Percentiles rank a stretch among this genome's conserved stretches.
These are phyloP conservation scores for Psettodes erumei DNA, from an alignment of 2,113 vertebrate species.

Conservation along the genomic window DNA sequence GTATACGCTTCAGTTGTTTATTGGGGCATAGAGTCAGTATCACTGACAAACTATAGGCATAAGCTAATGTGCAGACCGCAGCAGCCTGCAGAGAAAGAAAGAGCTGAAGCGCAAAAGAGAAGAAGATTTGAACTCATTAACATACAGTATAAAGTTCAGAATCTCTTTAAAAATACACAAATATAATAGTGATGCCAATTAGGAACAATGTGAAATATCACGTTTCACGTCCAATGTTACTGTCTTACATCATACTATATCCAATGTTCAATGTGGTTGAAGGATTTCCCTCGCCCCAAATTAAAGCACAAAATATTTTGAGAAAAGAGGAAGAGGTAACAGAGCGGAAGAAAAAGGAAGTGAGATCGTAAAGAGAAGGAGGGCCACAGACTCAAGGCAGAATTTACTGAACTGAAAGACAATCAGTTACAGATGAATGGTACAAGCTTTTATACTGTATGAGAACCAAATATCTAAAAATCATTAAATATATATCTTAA, in stretches of 20 bases:
- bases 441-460: background rate
- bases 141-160: conserved; percentile 12
- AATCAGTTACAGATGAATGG: conserved; percentile 3
- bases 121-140: conserved; percentile 3
- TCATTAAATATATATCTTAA: background rate
- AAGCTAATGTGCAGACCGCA: conserved; percentile 15
- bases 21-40: conserved; percentile 16
- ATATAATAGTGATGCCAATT: conserved; percentile 34
- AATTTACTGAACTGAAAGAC: background rate
- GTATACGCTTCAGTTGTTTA: conserved; percentile 24
- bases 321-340: conserved; percentile 27
- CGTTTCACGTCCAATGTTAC: conserved; percentile 17
- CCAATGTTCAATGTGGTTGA: conserved; percentile 5
- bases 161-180: conserved; percentile 35
- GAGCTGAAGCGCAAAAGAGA: background rate
- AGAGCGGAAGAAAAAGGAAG: conserved; percentile 9
- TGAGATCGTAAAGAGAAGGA: conserved; percentile 2
- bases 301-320: conserved; percentile 1
- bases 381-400: background rate
- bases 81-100: conserved; percentile 9
- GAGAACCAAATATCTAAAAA: background rate
- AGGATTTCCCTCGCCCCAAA: background rate
- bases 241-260: conserved; percentile 17
- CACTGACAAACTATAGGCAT: conserved; percentile 14
- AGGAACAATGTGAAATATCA: conserved; percentile 38